phyloP scores from a whole-genome alignment of 53 echinoderm and acorn worm genomes.

The Arbacia lixula region DNA sequence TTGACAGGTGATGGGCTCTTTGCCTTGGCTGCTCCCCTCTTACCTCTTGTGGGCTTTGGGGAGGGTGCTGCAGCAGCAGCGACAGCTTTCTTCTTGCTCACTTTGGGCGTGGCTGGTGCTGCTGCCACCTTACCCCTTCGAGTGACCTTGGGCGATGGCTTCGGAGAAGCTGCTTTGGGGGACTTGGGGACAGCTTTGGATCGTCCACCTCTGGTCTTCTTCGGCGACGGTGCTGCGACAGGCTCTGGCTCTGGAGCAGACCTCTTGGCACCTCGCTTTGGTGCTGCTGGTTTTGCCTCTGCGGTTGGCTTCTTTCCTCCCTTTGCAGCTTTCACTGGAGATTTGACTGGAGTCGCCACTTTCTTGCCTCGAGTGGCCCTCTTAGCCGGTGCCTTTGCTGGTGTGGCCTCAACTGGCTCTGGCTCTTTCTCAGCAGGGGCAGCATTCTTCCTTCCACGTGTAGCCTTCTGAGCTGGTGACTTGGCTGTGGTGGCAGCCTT shows the following conservation, averaged over 20 bases:
- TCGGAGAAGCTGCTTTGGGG: slow-evolving; percentile 50
- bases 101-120: slow-evolving; percentile 52
- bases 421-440: slow-evolving; percentile 1
- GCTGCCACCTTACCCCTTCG: slow-evolving; percentile 58
- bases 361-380: slow-evolving; percentile 55
- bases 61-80: slow-evolving; percentile 39
- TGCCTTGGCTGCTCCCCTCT: slow-evolving; percentile 28
- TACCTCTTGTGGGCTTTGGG: slow-evolving; percentile 45
- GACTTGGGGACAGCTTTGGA: slow-evolving; percentile 50
- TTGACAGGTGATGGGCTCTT: slow-evolving; percentile 46
- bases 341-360: slow-evolving; percentile 43
- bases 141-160: slow-evolving; percentile 61
- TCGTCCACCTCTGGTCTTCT: slow-evolving; percentile 67
- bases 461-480: slow-evolving; percentile 47
- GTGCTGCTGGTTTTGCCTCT: neutral
- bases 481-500: slow-evolving; percentile 20
- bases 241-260: slow-evolving; percentile 57
- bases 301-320: slow-evolving; percentile 18
- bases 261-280: slow-evolving; percentile 49
- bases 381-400: slow-evolving; percentile 47
- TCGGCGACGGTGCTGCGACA: slow-evolving; percentile 53
- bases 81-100: slow-evolving; percentile 56
- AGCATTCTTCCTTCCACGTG: slow-evolving; percentile 28
- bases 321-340: slow-evolving; percentile 50
- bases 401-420: slow-evolving; percentile 12